A percentile compares a stretch with the other conserved stretches of the same genome.
Conservation (phyloP, 2,797 vertebrate species). For the Acanthornis magna region DNA sequence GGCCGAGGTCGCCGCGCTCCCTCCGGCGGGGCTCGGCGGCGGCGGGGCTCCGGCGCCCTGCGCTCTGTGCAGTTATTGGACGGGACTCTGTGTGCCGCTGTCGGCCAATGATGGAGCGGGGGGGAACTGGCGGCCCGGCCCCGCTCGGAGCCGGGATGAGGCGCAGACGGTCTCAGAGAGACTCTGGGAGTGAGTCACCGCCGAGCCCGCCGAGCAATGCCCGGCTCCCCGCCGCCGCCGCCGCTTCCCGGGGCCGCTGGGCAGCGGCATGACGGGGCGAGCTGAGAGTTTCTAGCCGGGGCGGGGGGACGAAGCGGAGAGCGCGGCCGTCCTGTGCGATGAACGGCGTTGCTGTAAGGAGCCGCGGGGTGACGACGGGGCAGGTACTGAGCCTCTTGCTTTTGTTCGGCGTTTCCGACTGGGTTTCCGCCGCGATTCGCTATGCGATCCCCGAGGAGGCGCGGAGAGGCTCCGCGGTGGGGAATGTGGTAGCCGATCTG, state of each 20-base stretch:
- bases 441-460: slow-evolving; percentile 88
- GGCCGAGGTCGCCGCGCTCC: background rate
- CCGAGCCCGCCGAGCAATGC: slow-evolving; percentile 69
- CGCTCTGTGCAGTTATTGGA: slow-evolving; percentile 78
- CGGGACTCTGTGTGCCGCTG: slow-evolving; percentile 82
- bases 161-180: slow-evolving; percentile 56
- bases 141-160: slow-evolving; percentile 72
- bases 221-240: slow-evolving; percentile 53
- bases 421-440: slow-evolving; percentile 76
- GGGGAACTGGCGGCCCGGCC: slow-evolving; percentile 72
- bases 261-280: slow-evolving; percentile 61
- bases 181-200: slow-evolving; percentile 48
- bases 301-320: background rate
- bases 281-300: slow-evolving; percentile 66
- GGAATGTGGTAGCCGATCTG: slow-evolving; percentile 83
- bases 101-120: slow-evolving; percentile 77
- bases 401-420: slow-evolving; percentile 67
- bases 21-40: background rate
- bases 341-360: slow-evolving; percentile 69
- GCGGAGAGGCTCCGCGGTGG: slow-evolving; percentile 79
- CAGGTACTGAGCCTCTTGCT: slow-evolving; percentile 79
- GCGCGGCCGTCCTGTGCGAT: slow-evolving; percentile 69
- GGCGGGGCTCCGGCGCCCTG: background rate
- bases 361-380: slow-evolving; percentile 78
- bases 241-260: slow-evolving; percentile 49